Percentiles rank a stretch among this genome's conserved stretches.
phyloP scores from a whole-genome alignment of 2,113 vertebrate genomes.

The Malurus elegans region DNA sequence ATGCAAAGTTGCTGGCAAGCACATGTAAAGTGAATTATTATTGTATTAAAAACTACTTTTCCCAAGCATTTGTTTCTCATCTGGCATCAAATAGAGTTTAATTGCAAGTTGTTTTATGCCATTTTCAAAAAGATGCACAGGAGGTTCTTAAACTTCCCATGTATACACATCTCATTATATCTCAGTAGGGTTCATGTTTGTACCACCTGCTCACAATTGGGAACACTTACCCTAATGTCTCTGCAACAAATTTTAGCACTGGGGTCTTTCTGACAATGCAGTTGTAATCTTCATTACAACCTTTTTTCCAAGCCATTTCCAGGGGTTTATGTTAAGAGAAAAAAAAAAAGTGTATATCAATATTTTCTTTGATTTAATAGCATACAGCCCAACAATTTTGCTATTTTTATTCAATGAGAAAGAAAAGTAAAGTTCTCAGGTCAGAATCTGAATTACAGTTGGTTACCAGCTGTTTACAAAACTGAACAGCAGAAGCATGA shows the following conservation, averaged over 20 bases:
- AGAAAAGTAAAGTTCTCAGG: slow-evolving; percentile 44
- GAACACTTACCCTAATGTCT: slow-evolving; percentile 63
- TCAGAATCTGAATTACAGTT: slow-evolving; percentile 69
- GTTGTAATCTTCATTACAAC: slow-evolving; percentile 56
- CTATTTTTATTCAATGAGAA: slow-evolving; percentile 57
- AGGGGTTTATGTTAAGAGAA: slow-evolving; percentile 3
- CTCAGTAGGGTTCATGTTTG: slow-evolving; percentile 73
- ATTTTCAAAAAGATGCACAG: slow-evolving; percentile 76
- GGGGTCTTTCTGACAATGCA: slow-evolving; percentile 64
- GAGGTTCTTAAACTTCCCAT: slow-evolving; percentile 74
- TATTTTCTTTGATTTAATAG: slow-evolving; percentile 60
- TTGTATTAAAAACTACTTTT: slow-evolving; percentile 74
- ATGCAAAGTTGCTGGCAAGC: slow-evolving; percentile 65
- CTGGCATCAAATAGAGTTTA: slow-evolving; percentile 79
- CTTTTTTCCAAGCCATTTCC: slow-evolving; percentile 45
- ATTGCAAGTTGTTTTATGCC: slow-evolving; percentile 79
- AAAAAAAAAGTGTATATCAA: slow-evolving; percentile 58
- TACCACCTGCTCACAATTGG: slow-evolving; percentile 74
- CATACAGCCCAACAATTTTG: neutral
- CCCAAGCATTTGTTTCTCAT: slow-evolving; percentile 78
- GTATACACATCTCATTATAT: slow-evolving; percentile 80
- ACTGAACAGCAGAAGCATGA: slow-evolving; percentile 56
- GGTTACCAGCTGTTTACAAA: slow-evolving; percentile 70
- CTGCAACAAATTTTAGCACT: slow-evolving; percentile 58
- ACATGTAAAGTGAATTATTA: slow-evolving; percentile 75